Base-by-base conservation (phyloP, 2,797 vertebrate genomes). In the Anomalospiza imberbis region DNA sequence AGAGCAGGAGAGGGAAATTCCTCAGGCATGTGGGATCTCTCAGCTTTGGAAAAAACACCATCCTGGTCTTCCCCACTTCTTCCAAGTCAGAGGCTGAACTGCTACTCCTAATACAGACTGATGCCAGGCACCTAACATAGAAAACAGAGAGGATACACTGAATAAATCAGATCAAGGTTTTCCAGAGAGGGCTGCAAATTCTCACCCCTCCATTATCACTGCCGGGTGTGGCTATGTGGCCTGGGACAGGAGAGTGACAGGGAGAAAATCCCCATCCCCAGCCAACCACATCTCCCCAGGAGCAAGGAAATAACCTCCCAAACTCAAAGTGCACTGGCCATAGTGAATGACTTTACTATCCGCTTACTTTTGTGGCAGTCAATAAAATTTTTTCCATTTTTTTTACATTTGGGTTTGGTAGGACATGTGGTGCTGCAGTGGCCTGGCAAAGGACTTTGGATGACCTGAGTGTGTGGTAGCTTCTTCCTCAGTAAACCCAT, bases 1-100 rank as follows among this genome's bases (percentile, higher is more conserved):
- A 88, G 71, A 92, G 83, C 34, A 19, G 53, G 76, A 55, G 62
- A 79, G 62, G 42, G 73, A 84, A 95, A 85, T 89, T 89, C 91
- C 65, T 88, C 85, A 54, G 68, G 72, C 66, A 45, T 6, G 16
- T 77, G 63, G 63, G 80, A 89, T 75, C 62, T 71, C 77, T 89
- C 68, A 85, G 92, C 72, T 89, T 58, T 74, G 47, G 58, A 75
- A 80, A 92, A 91, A 68, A 4, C 5, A 6, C 58, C 1, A 1
- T 77, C 45, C 62, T 45, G 50, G 36, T 65, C 82, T 86, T 92
- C 44, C 28, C n/a, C 32, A 7, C 48, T 70, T 32, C 32, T 48
- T 73, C n/a, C 47, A 68, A 78, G 62, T 48, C 34, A 63, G 58
- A 0, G 0, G 17, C n/a, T 79, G 61, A 71, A 47, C 42, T 2